Conservation (phyloP, 2,888 invertebrate species). For the Megaustenia siamemsis region DNA sequence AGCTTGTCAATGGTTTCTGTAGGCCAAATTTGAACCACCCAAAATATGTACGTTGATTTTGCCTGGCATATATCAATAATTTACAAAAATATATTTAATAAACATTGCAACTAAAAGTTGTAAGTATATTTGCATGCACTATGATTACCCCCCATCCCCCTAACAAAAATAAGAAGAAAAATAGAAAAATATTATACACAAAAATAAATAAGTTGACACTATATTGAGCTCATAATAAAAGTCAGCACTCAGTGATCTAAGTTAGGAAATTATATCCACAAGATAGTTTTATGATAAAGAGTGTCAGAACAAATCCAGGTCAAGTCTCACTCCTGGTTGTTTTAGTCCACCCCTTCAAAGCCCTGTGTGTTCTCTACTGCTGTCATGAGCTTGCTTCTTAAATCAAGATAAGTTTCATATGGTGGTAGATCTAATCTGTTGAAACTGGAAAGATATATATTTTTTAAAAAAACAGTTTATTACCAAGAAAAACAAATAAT, state of each 20-base stretch:
- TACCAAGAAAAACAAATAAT: too few relatives aligned
- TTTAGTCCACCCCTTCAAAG: slow-evolving; percentile 97
- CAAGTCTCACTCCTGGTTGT: not conserved
- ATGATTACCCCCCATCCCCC: too few relatives aligned
- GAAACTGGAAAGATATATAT: slow-evolving; percentile 87
- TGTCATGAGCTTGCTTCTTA: slow-evolving; percentile 95
- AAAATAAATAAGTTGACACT: not conserved
- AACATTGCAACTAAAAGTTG: not conserved
- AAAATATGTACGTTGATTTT: not conserved
- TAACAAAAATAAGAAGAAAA: not conserved
- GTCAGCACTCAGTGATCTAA: not conserved
- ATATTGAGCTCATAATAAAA: not conserved
- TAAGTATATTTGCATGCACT: too few relatives aligned
- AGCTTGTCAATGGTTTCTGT: not conserved
- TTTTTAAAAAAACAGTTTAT: too few relatives aligned
- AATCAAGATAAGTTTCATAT: slow-evolving; percentile 95
- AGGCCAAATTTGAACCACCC: not conserved
- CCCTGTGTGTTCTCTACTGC: slow-evolving; percentile 98
- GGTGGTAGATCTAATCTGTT: slow-evolving; percentile 98
- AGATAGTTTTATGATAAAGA: not conserved
- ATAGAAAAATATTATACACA: not conserved
- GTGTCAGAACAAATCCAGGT: not conserved
- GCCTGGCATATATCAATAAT: too few relatives aligned
- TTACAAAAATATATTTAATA: not conserved
- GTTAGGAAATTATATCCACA: not conserved